These are phyloP conservation scores for Alfaro cultratus DNA, from an alignment of 2,797 vertebrate genomes.

Conservation along the genomic window DNA sequence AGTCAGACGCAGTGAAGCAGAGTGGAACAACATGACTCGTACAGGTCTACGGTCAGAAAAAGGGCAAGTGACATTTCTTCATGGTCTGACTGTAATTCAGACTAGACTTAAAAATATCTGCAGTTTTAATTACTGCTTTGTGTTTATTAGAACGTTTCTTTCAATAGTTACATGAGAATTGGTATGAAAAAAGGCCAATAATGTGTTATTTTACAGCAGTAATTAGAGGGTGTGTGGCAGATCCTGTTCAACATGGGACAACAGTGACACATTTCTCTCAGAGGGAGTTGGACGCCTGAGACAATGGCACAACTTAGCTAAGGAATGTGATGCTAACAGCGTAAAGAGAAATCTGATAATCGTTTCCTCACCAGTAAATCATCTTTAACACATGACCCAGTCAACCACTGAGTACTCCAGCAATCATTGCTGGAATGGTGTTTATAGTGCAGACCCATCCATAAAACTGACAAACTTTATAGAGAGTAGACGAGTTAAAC, in stretches of 20 bases:
- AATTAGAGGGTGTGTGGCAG: background rate
- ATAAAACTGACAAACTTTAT: constrained; percentile 1
- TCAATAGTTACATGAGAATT: background rate
- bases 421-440: background rate
- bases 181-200: background rate
- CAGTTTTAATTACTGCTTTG: background rate
- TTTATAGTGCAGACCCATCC: background rate
- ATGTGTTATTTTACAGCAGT: background rate
- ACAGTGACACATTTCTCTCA: background rate
- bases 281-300: constrained; percentile 5
- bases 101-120: background rate
- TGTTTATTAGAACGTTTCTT: background rate
- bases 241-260: background rate
- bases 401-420: background rate
- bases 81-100: background rate
- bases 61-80: background rate
- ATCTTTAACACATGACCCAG: background rate
- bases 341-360: constrained; percentile 14
- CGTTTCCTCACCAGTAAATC: background rate
- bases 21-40: background rate
- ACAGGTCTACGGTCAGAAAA: background rate
- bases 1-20: background rate
- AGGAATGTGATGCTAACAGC: constrained; percentile 6
- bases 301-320: background rate
- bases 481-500: background rate